Percentiles rank a stretch among this genome's conserved stretches.
These are phyloP conservation scores for Neopelma chrysocephalum DNA, from an alignment of 2,797 vertebrate genomes.

Conservation along the genomic window DNA sequence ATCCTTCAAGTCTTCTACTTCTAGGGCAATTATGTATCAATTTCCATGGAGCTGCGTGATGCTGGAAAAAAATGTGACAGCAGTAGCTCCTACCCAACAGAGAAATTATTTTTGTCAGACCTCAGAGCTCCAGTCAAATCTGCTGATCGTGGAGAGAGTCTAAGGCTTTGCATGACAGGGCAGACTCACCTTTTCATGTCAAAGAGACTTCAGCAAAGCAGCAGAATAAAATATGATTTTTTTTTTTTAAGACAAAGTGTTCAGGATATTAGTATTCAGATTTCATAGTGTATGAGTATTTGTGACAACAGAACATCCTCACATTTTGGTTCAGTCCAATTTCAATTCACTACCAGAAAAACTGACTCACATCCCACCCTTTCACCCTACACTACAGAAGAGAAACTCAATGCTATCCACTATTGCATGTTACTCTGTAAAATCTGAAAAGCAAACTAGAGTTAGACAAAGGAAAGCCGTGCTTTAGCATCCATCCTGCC, in stretches of 20 bases:
- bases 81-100: neutral
- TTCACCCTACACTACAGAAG: neutral
- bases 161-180: neutral
- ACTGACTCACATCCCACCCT: neutral
- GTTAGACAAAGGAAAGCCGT: neutral
- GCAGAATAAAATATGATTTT: neutral
- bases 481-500: neutral
- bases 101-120: neutral
- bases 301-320: neutral
- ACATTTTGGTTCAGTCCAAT: neutral
- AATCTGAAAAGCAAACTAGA: neutral
- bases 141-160: neutral
- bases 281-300: neutral
- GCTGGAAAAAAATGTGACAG: neutral
- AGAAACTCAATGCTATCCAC: neutral
- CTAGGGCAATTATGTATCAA: neutral
- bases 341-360: neutral
- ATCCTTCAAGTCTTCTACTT: neutral
- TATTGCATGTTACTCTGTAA: neutral
- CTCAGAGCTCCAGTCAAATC: neutral
- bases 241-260: neutral
- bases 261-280: neutral
- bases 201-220: neutral
- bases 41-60: neutral
- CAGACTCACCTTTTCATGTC: neutral